These are phyloP conservation scores for Gallinago stenura DNA, from an alignment of 2,797 vertebrate genomes.

Conservation along the genomic window DNA sequence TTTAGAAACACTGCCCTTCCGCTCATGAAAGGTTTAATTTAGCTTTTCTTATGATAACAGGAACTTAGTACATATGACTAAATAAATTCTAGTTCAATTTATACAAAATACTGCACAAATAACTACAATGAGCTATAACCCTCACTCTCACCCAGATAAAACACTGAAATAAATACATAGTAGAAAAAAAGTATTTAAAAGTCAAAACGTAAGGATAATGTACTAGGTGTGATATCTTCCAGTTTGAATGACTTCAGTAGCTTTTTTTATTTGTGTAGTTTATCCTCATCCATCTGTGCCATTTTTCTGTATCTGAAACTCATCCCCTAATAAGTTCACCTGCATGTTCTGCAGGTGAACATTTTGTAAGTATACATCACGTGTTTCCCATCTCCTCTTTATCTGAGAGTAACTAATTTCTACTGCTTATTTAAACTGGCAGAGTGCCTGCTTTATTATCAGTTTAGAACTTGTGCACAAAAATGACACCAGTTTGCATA, in stretches of 20 bases:
- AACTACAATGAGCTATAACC: neutral
- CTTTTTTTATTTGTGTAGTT: neutral
- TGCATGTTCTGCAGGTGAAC: neutral
- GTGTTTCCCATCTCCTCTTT: neutral
- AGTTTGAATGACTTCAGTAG: neutral
- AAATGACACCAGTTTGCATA: constrained; percentile 64
- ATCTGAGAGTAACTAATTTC: constrained; percentile 55
- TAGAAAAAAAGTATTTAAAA: neutral
- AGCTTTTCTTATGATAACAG: neutral
- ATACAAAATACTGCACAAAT: neutral
- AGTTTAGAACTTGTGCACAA: constrained; percentile 61
- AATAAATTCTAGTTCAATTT: neutral
- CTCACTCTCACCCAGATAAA: neutral
- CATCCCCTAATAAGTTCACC: neutral
- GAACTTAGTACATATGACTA: neutral
- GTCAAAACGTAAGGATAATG: neutral
- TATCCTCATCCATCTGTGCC: neutral
- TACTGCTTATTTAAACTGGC: constrained; percentile 63
- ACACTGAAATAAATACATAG: neutral
- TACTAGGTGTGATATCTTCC: neutral
- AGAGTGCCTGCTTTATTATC: constrained; percentile 69
- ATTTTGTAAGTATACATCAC: neutral
- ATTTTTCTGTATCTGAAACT: neutral
- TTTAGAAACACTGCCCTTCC: constrained; percentile 27
- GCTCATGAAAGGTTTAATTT: constrained; percentile 9